Percentiles rank a stretch among this genome's conserved stretches.
These are phyloP conservation scores for Lepidurus apus DNA, from an alignment of 1,140 invertebrate genomes.

Conservation along the genomic window DNA sequence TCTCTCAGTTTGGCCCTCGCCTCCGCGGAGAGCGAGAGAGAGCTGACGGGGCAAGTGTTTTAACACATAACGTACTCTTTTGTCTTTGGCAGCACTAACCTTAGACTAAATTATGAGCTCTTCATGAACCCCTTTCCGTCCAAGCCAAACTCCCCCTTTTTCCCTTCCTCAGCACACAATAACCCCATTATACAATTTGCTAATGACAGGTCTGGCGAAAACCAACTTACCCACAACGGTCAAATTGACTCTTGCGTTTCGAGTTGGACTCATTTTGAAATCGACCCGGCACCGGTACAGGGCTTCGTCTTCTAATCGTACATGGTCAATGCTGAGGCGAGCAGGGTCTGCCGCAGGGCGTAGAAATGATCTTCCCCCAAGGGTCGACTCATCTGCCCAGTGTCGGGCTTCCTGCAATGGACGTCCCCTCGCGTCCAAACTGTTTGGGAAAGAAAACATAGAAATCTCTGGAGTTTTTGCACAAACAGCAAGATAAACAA, in stretches of 20 bases:
- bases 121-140: background rate
- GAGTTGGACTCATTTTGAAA: conserved; percentile 75
- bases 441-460: conserved; percentile 27
- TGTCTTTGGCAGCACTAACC: background rate
- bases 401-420: conserved; percentile 29
- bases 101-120: background rate
- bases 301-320: conserved; percentile 66
- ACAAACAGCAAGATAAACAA: background rate
- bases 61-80: background rate
- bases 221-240: conserved; percentile 69
- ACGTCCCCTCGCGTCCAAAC: conserved; percentile 35
- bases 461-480: background rate
- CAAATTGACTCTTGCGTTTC: conserved; percentile 74
- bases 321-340: conserved; percentile 64
- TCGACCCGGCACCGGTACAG: conserved; percentile 74
- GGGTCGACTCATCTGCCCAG: conserved; percentile 37
- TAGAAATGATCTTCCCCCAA: conserved; percentile 36
- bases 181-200: background rate
- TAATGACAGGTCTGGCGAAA: background rate
- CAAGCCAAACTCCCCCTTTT: background rate
- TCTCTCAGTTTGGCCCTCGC: background rate
- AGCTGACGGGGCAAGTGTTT: conserved; percentile 2
- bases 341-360: conserved; percentile 50
- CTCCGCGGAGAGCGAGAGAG: background rate
- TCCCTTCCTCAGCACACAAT: background rate